Evolutionary conservation across 2,113 vertebrate species (phyloP), one percentile per base, ranked within the genome.

Genomic region (Leuciscus idus): DNA sequence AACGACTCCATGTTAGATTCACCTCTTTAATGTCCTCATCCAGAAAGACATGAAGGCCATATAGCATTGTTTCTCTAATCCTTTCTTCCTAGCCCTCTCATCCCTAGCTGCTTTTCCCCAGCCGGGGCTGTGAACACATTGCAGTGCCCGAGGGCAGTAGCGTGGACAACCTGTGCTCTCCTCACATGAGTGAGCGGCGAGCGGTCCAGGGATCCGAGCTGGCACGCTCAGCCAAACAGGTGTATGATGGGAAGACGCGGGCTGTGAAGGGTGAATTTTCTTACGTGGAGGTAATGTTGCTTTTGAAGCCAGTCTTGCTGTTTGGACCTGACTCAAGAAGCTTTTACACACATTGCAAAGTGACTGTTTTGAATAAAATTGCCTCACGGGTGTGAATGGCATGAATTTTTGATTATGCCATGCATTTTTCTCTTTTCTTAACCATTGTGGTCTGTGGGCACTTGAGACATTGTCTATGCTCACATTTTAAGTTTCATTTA

Each of bases 101-200:
- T 26, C 83, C 59, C 78, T 85, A 8, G 70, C 26, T 85, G 81
- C 76, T 88, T 70, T 81, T 83, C 72, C 88, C 87, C 89, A 91
- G 91, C 90, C 91, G 91, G 83, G 92, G 89, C 90, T 92, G 81
- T 93, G 92, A 95, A 94, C 95, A 95, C 95, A 95, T 95, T 94
- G 95, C 87, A 85, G 90, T 90, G 95, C 95, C 94, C 87, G 93
- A 92, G 94, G 95, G 94, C 93, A 94, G 91, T 75, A 83, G 90
- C 88, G 92, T 92, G 94, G 93, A 93, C 95, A 95, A 94, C 93
- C 94, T 95, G 95, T 87, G 88, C 93, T 88, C 90, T 93, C 90
- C 92, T 92, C 94, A 94, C 94, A 95, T 94, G 94, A 93, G 92
- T 94, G 94, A 94, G 91, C 94, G 94, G 92, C 90, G 93, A 90